Conservation (phyloP, 2,797 vertebrate genomes). For the Liasis olivaceus region DNA sequence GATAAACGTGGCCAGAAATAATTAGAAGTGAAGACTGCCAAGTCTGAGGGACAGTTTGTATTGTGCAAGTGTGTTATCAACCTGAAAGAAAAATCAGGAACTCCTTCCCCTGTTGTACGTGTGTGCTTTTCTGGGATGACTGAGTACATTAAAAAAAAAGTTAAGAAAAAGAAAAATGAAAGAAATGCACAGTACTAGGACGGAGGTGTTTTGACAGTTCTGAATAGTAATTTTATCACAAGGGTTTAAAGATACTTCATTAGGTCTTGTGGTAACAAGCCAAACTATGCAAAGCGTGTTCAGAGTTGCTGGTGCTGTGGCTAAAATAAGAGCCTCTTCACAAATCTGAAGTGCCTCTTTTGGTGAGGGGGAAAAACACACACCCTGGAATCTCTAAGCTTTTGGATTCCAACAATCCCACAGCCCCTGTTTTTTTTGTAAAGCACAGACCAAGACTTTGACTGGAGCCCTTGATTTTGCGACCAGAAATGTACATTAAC, state of each 20-base stretch:
- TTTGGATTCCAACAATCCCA: not conserved
- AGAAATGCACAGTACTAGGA: not conserved
- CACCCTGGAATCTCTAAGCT: not conserved
- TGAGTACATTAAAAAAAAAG: not conserved
- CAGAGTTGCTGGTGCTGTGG: not conserved
- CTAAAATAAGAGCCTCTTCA: not conserved
- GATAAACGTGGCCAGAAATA: slow-evolving; percentile 1
- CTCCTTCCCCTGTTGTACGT: not conserved
- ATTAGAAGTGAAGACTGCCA: not conserved
- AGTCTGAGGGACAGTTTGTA: not conserved
- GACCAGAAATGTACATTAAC: not conserved
- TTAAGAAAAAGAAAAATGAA: not conserved
- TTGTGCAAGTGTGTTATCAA: not conserved
- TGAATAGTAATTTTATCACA: slow-evolving; percentile 16
- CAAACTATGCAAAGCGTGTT: slow-evolving; percentile 30
- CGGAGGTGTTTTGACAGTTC: slow-evolving; percentile 19
- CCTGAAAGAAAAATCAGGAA: not conserved
- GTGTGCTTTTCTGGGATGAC: not conserved
- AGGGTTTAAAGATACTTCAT: slow-evolving; percentile 18
- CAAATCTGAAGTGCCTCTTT: not conserved
- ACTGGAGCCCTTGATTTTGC: not conserved
- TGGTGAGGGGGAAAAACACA: not conserved
- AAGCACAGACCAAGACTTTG: not conserved
- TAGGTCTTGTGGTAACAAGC: slow-evolving; percentile 30
- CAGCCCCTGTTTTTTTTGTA: not conserved